Base-by-base conservation (phyloP, 2,888 invertebrate genomes). In the Onthophagus sagittarius region DNA sequence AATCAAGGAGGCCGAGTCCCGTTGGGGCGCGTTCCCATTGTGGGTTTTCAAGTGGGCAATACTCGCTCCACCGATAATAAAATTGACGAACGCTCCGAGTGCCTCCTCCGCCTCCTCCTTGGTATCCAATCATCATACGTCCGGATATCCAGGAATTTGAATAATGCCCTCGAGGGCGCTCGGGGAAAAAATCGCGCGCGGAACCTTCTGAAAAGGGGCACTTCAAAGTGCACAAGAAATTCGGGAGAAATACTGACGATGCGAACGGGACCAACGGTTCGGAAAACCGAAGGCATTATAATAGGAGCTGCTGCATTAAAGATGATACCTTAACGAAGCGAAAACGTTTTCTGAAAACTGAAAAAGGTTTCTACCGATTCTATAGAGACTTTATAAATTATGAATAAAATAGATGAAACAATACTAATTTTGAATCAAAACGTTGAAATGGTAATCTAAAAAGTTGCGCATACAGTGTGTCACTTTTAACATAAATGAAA, bases 21-120 rank as follows among this genome's bases (percentile, higher is more conserved):
- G 67, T 74, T 64, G 71, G 69, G 71, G 72, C 69, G 63, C 67
- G 32, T 32, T 53, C 39, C 70, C 71, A 72, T 72, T 74, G 75
- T 75, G 74, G 15, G 72, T 73, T 74, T 75, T 77, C 76, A 71
- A 74, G 77, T 76, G 78, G 76, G 77, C 79, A 77, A 79, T 79
- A 77, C 74, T 76, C 76, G 39, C 74, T 76, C 77, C 78, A 77
- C 78, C 77, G 71, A 76, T 79, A 78, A 79, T 79, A 77, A 79
- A 77, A 78, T 79, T 73, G 78, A 77, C 78, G 73, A 77, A 76
- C 77, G 77, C 76, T 76, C 70, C 67, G 32, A 67, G 31, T 32
- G 32, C 31, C 67, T 67, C 67, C 23, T 72, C 32, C 72, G 64
- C 32, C 64, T 65, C 63, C 72, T 13, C 64, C 64, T 64, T 32